Evolutionary conservation across 2,797 vertebrate genomes (phyloP).

Genomic region (Okamejei kenojei): DNA sequence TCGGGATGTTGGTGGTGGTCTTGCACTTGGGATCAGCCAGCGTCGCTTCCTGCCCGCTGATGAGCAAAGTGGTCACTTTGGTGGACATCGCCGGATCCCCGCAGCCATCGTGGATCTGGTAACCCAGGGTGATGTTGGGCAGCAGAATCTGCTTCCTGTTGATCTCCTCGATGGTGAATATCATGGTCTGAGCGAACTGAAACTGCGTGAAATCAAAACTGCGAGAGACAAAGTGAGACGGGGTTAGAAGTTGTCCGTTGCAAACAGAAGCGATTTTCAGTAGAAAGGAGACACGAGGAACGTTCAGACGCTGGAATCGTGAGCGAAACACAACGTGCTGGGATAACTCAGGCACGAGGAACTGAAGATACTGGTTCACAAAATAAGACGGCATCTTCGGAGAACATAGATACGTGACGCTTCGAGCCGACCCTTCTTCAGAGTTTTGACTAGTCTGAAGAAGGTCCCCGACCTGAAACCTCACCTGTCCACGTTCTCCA

Average conservation of each 20-base stretch:
- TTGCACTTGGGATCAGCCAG: not conserved
- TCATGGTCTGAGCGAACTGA: conserved; percentile 36
- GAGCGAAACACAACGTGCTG: too few species aligned
- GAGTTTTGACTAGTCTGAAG: too few species aligned
- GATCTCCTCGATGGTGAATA: conserved; percentile 36
- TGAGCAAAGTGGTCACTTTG: conserved; percentile 19
- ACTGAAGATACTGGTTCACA: too few species aligned
- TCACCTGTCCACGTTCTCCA: too few species aligned
- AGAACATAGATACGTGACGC: too few species aligned
- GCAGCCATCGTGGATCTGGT: conserved; percentile 28
- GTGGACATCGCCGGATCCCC: conserved; percentile 23
- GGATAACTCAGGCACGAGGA: too few species aligned
- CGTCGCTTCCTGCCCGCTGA: conserved; percentile 11
- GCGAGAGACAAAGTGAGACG: not conserved
- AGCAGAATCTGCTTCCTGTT: conserved; percentile 7
- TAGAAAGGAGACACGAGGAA: not conserved
- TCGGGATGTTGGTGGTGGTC: not conserved
- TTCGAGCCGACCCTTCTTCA: too few species aligned
- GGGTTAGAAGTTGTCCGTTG: not conserved
- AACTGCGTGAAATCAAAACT: conserved; percentile 34
- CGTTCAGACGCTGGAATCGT: too few species aligned
- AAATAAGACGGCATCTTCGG: too few species aligned
- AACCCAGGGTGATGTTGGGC: conserved; percentile 23
- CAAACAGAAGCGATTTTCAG: not conserved
- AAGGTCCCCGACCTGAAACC: too few species aligned